Conservation (phyloP, 2,888 invertebrate genomes). For the Drosophila falleni region DNA sequence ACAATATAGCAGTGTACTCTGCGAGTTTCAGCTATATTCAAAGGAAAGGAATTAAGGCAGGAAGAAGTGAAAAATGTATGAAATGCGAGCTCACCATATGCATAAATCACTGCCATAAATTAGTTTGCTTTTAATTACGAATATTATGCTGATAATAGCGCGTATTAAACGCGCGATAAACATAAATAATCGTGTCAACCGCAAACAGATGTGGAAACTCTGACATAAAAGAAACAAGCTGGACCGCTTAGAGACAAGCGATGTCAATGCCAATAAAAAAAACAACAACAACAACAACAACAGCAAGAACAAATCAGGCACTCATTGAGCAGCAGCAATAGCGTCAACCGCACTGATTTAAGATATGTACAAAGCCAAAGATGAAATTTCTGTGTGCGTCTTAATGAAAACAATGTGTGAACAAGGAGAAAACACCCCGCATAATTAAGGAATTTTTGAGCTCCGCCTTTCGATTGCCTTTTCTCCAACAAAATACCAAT, state of each 20-base stretch:
- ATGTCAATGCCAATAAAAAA: background rate
- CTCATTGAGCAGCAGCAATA: background rate
- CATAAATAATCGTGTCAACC: slow-evolving; percentile 84
- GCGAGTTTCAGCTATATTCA: background rate
- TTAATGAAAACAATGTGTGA: slow-evolving; percentile 85
- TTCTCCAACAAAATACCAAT: background rate
- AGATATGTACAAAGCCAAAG: slow-evolving; percentile 16
- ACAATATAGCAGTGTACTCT: background rate
- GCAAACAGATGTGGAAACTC: slow-evolving; percentile 74
- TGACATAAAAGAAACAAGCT: slow-evolving; percentile 32
- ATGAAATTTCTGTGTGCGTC: slow-evolving; percentile 59
- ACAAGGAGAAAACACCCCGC: slow-evolving; percentile 64
- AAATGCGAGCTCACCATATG: slow-evolving; percentile 11
- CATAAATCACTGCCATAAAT: slow-evolving; percentile 84
- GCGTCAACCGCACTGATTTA: slow-evolving; percentile 18
- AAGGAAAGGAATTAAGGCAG: background rate
- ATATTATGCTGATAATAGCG: slow-evolving; percentile 84
- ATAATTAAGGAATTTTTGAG: slow-evolving; percentile 74
- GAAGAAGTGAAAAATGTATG: slow-evolving; percentile 1
- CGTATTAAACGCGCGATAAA: slow-evolving; percentile 83
- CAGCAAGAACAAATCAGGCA: slow-evolving; percentile 13
- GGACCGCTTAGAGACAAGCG: slow-evolving; percentile 25
- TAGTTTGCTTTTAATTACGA: slow-evolving; percentile 84
- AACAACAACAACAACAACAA: slow-evolving; percentile 23
- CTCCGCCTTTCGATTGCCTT: slow-evolving; percentile 36